Evolutionary conservation across 2,888 invertebrate species (phyloP).

Genomic region (Ganaspis brasiliensis): DNA sequence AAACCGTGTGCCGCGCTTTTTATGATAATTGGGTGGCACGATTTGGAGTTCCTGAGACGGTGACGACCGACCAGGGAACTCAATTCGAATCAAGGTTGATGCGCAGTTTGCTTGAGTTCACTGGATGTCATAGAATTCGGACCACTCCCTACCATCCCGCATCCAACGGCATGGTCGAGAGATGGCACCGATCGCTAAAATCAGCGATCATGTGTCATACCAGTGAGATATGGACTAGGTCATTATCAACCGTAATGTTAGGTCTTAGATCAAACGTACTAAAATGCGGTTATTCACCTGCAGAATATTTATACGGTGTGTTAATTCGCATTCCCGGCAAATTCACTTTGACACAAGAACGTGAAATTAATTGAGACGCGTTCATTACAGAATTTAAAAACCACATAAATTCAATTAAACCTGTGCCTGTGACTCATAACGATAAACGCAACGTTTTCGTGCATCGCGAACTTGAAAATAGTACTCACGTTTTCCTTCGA

Average conservation of each 20-base stretch:
- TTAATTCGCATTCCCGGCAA: background rate
- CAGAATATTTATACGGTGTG: background rate
- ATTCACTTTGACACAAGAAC: background rate
- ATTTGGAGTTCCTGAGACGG: background rate
- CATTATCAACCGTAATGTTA: background rate
- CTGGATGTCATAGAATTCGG: background rate
- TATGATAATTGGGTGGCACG: background rate
- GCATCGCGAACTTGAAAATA: background rate
- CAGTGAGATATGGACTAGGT: background rate
- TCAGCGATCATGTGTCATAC: background rate
- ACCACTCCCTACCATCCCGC: background rate
- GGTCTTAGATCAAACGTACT: background rate
- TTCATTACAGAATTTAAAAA: background rate
- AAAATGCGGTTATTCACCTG: background rate
- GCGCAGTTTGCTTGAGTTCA: background rate
- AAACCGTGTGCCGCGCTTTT: background rate
- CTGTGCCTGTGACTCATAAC: background rate
- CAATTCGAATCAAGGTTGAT: background rate
- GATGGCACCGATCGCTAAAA: background rate
- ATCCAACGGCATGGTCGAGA: background rate
- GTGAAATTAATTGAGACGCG: background rate
- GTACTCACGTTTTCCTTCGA: conserved; percentile 50
- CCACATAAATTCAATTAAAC: background rate
- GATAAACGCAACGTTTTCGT: conserved; percentile 37
- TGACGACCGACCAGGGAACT: background rate